Base-by-base conservation (phyloP, 1,140 invertebrate species). In the Paralvinella palmiformis region DNA sequence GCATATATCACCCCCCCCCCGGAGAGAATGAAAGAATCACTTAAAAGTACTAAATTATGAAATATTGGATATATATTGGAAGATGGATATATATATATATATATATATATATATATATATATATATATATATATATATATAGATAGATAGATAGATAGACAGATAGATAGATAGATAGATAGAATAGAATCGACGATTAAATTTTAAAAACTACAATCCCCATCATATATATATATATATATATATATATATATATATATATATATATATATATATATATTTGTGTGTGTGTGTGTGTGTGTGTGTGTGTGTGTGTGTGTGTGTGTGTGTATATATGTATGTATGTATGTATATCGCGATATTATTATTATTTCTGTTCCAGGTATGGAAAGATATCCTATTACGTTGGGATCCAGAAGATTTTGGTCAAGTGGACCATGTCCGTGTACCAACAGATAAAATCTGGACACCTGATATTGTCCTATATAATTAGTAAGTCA, bases 391-490 rank as follows among this genome's bases (percentile, higher is more conserved):
- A 31, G 81, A 82, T 65, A 74, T 79, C 56, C 76, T 79, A 48
- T 66, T 82, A 29, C 61, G 64, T 45, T 82, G 81, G 81, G 72
- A 78, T 60, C 78, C 77, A 37, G 65, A 69, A 10, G 66, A 75
- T 10, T 83, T 80, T 63, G 74, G 79, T 32, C 73, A 73, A 36
- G 77, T 82, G 31, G 72, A 65, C 24, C 73, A 75, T 45, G 77
- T 83, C 17, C 72, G 81, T 29, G 65, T 83, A 2, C 72, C 79
- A 6, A 75, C 72, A 15, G 64, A 71, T 7, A 70, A 78, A 45
- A 78, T 82, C 44, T 82, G 81, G 80, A 79, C 74, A 57, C 80
- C 81, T 3, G 80, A 82, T 62, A 79, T 82, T 68, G 76, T 77
- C 13, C 66, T 80, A 1, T 80, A 80, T 62, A 76, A 76, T 57